Conservation (phyloP, 2,888 invertebrate genomes). For the Rhingia rostrata region DNA sequence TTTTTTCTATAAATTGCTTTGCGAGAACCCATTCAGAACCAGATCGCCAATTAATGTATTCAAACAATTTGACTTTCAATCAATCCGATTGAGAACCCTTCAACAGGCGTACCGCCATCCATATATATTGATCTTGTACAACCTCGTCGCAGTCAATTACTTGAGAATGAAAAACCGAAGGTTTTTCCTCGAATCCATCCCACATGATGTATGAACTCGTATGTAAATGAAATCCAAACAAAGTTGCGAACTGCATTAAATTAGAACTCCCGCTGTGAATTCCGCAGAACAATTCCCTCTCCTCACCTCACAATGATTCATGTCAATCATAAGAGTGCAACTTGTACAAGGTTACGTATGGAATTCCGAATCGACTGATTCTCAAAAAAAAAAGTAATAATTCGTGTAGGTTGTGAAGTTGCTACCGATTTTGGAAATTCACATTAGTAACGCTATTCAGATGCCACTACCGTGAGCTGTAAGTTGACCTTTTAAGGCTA, state of each 20-base stretch:
- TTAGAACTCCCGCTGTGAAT: conserved; percentile 7
- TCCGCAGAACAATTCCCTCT: not conserved
- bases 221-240: conserved; percentile 35
- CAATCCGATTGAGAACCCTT: conserved; percentile 36
- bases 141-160: conserved; percentile 25
- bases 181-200: conserved; percentile 23
- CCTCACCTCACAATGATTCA: conserved; percentile 20
- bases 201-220: conserved; percentile 2
- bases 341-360: conserved; percentile 6
- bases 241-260: conserved; percentile 34
- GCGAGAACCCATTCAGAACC: conserved; percentile 6
- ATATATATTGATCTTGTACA: conserved; percentile 48
- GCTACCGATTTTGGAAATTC: conserved; percentile 19
- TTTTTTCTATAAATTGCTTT: conserved; percentile 1
- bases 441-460: not conserved
- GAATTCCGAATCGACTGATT: not conserved
- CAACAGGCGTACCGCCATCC: conserved; percentile 18
- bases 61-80: conserved; percentile 20
- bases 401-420: not conserved
- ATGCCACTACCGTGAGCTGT: not conserved
- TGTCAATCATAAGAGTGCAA: conserved; percentile 19
- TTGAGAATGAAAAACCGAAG: not conserved
- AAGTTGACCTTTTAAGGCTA: conserved; percentile 12
- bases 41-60: conserved; percentile 5
- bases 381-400: not conserved